Evolutionary conservation across 2,797 vertebrate species (phyloP).

Genomic region (Microcaecilia unicolor): DNA sequence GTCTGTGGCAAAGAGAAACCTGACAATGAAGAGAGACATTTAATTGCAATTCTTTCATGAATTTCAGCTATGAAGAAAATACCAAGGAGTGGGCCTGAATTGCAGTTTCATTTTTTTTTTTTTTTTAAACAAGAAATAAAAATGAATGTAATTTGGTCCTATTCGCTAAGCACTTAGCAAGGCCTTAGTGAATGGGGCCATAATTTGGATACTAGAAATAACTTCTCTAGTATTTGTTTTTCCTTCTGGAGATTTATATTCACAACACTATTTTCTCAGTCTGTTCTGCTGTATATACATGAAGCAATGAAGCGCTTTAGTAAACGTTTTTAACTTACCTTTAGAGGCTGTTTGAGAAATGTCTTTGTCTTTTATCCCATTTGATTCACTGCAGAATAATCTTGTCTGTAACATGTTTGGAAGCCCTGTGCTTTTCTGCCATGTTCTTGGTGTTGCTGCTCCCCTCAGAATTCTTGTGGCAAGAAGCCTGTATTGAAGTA

Average conservation of each 20-base stretch:
- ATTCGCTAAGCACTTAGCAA: rapidly evolving
- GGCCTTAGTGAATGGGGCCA: rapidly evolving
- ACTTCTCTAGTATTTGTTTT: background rate
- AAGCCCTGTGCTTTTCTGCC: rapidly evolving
- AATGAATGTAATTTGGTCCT: too few species aligned
- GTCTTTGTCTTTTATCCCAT: rapidly evolving
- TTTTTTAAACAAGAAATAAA: too few species aligned
- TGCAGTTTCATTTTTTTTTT: too few species aligned
- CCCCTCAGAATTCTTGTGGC: rapidly evolving
- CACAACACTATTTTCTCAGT: background rate
- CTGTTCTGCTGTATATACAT: rapidly evolving
- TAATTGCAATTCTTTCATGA: too few species aligned
- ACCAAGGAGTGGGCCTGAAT: too few species aligned
- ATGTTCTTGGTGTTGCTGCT: rapidly evolving
- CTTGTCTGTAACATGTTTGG: rapidly evolving
- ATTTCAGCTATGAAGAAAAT: too few species aligned
- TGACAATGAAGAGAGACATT: too few species aligned
- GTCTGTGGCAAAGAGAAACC: too few species aligned
- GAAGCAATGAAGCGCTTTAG: rapidly evolving
- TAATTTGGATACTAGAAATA: rapidly evolving
- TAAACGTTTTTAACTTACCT: conserved; percentile 3
- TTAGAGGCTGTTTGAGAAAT: background rate
- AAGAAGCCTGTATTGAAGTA: background rate
- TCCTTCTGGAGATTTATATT: rapidly evolving
- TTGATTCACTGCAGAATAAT: background rate